Evolutionary conservation across 1,140 invertebrate genomes (phyloP).

Genomic region (Batillaria attramentaria): DNA sequence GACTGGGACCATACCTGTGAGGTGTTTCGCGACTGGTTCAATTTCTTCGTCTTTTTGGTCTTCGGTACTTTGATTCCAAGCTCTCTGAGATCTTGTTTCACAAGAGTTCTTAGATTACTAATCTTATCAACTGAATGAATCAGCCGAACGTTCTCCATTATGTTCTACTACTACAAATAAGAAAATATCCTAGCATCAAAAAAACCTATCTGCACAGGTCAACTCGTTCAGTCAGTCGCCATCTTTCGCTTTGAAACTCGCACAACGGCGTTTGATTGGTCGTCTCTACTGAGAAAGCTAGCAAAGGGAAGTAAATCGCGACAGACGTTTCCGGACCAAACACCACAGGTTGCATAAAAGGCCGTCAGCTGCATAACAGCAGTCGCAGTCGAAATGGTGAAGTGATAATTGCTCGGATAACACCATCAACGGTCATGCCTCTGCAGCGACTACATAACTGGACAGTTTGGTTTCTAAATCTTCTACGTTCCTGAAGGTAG

Average conservation of each 20-base stretch:
- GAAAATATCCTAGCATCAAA: too few species aligned
- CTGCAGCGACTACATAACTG: too few species aligned
- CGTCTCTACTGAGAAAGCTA: neutral
- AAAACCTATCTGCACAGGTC: neutral
- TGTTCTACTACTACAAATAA: too few species aligned
- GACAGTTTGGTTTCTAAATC: neutral
- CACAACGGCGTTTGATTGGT: slow-evolving; percentile 39
- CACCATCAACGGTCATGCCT: neutral
- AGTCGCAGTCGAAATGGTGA: slow-evolving; percentile 19
- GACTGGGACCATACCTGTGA: slow-evolving; percentile 21
- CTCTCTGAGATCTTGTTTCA: slow-evolving; percentile 62
- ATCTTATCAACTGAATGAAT: slow-evolving; percentile 57
- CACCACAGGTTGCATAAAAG: too few species aligned
- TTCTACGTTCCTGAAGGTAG: neutral
- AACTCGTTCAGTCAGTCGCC: slow-evolving; percentile 12
- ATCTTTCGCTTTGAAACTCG: slow-evolving; percentile 38
- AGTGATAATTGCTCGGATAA: slow-evolving; percentile 6
- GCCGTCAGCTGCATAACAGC: slow-evolving; percentile 27
- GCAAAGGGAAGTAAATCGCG: slow-evolving; percentile 8
- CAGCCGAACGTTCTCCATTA: slow-evolving; percentile 43
- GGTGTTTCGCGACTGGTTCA: slow-evolving; percentile 33
- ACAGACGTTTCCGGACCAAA: slow-evolving; percentile 13
- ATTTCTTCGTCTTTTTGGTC: slow-evolving; percentile 60
- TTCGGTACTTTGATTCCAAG: slow-evolving; percentile 67
- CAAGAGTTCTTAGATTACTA: slow-evolving; percentile 55